Evolutionary conservation across 1,140 invertebrate species (phyloP).

Genomic region (Hypothenemus hampei): DNA sequence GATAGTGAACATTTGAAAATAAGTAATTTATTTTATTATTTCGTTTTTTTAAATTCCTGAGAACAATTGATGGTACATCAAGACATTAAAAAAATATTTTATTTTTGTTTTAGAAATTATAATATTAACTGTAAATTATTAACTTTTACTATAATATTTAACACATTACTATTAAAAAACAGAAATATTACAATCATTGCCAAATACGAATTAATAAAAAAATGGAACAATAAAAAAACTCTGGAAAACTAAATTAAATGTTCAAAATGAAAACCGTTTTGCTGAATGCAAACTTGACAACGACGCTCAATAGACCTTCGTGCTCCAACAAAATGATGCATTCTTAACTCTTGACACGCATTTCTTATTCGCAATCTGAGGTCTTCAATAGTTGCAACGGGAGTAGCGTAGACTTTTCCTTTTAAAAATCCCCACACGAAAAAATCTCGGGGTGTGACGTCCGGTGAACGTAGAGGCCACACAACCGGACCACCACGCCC

Average conservation of each 20-base stretch:
- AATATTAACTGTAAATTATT: too few species aligned
- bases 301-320: neutral
- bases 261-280: neutral
- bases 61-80: too few species aligned
- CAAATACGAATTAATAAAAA: too few species aligned
- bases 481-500: neutral
- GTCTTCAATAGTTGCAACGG: neutral
- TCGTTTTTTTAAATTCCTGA: too few species aligned
- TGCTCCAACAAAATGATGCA: neutral
- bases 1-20: too few species aligned
- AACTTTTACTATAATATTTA: too few species aligned
- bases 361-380: neutral
- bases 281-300: neutral
- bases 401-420: neutral
- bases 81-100: too few species aligned
- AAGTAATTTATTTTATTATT: too few species aligned
- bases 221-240: too few species aligned
- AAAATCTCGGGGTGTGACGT: neutral
- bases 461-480: conserved; percentile 1
- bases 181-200: too few species aligned
- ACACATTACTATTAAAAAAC: too few species aligned
- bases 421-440: neutral
- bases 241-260: neutral
- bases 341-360: neutral
- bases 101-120: too few species aligned